phyloP scores from a whole-genome alignment of 2,797 vertebrate species.

The Etheostoma perlongum region DNA sequence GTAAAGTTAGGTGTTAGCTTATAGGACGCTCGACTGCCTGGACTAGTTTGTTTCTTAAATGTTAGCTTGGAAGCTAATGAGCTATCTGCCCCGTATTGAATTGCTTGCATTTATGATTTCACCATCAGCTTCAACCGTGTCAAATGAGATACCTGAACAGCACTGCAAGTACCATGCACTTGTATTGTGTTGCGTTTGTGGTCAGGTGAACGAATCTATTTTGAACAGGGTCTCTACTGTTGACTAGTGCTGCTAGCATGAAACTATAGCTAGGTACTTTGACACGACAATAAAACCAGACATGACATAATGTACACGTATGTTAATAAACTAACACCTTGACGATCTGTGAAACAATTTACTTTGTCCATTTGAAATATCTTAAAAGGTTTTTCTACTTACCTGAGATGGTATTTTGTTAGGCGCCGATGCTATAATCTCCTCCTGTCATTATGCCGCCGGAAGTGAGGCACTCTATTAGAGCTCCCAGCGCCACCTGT shows the following conservation, averaged over 20 bases:
- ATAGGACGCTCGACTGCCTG: no score
- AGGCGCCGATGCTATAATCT: background rate
- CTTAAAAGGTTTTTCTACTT: background rate
- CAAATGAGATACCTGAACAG: background rate
- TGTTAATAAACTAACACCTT: background rate
- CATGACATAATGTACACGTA: accelerated
- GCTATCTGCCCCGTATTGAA: accelerated
- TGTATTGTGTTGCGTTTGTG: background rate
- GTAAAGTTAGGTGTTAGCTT: no score
- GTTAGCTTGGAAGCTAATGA: background rate
- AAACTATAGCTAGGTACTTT: background rate
- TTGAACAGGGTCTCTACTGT: background rate
- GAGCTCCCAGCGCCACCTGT: constrained; percentile 48
- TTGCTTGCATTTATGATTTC: background rate
- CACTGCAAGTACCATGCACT: background rate
- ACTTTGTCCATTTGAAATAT: accelerated
- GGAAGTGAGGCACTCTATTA: constrained; percentile 47
- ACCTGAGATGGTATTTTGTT: constrained; percentile 31
- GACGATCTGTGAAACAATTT: accelerated
- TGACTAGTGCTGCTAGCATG: background rate
- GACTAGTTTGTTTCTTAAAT: background rate
- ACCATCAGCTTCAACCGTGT: background rate
- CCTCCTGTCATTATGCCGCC: constrained; percentile 17
- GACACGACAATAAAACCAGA: background rate
- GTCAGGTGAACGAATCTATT: background rate